Evolutionary conservation across 1,140 invertebrate genomes (phyloP).

Genomic region (Odontomachus brunneus): DNA sequence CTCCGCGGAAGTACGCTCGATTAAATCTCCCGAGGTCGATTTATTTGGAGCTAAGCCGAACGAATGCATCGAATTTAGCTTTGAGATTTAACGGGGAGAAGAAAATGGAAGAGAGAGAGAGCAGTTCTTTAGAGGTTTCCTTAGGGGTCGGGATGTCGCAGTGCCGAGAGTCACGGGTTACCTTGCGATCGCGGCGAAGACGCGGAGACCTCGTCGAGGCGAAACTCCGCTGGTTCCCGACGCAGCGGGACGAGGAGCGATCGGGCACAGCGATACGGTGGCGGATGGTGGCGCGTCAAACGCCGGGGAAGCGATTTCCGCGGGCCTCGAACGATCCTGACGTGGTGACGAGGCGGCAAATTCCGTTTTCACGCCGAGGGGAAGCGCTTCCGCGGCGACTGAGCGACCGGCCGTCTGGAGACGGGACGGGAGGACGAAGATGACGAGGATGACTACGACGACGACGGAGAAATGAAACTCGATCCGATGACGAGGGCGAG

Average conservation of each 20-base stretch:
- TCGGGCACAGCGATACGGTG: neutral
- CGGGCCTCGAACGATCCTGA: neutral
- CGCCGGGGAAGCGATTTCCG: constrained; percentile 45
- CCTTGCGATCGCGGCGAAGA: too few species aligned
- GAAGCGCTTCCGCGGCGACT: constrained; percentile 47
- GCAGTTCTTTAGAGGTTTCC: too few species aligned
- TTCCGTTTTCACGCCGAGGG: constrained; percentile 55
- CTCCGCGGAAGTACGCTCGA: too few species aligned
- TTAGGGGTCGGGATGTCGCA: too few species aligned
- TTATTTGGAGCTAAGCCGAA: too few species aligned
- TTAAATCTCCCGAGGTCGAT: too few species aligned
- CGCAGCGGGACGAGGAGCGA: neutral
- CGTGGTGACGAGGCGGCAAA: constrained; percentile 2
- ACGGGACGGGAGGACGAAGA: constrained; percentile 56
- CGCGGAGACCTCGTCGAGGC: neutral
- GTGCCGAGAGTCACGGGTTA: too few species aligned
- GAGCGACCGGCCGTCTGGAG: constrained; percentile 47
- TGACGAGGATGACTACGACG: constrained; percentile 28
- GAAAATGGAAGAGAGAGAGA: too few species aligned
- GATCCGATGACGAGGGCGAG: constrained; percentile 56
- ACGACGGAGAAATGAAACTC: constrained; percentile 72
- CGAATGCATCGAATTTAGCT: neutral
- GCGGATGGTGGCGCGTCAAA: constrained; percentile 31
- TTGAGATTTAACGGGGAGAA: neutral
- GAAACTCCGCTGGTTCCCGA: neutral